These are phyloP conservation scores for Phaethornis superciliosus DNA, from an alignment of 2,113 vertebrate genomes.

Conservation along the genomic window DNA sequence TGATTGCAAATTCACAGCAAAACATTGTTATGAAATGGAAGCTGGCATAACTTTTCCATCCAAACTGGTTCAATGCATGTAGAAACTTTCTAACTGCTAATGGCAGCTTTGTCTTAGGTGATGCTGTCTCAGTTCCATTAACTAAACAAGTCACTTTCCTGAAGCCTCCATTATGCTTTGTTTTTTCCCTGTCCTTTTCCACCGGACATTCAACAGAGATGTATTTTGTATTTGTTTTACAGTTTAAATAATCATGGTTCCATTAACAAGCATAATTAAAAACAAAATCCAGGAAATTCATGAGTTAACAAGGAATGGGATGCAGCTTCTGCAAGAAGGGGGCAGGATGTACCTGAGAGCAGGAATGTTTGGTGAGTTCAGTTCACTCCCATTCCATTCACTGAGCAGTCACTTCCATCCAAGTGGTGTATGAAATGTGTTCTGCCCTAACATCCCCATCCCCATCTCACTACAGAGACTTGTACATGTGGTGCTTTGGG, in stretches of 20 bases:
- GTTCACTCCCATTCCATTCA: accelerated
- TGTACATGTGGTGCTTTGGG: too few species aligned
- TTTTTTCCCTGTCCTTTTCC: not conserved
- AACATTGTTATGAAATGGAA: not conserved
- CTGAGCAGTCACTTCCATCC: not conserved
- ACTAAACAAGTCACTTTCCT: not conserved
- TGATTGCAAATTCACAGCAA: slow-evolving; percentile 53
- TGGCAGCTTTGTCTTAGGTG: not conserved
- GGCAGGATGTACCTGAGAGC: not conserved
- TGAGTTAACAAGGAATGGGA: not conserved
- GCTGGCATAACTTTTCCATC: not conserved
- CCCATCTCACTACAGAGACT: too few species aligned
- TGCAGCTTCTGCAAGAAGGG: not conserved
- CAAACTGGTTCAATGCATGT: not conserved
- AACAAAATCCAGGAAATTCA: not conserved
- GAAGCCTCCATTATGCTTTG: not conserved
- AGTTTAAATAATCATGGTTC: not conserved
- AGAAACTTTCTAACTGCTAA: not conserved
- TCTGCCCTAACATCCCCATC: not conserved
- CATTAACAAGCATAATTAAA: not conserved
- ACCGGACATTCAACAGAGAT: not conserved
- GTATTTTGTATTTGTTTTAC: not conserved
- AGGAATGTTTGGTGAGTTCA: not conserved
- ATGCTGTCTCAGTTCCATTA: not conserved
- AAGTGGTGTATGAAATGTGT: not conserved